phyloP scores from a whole-genome alignment of 2,113 vertebrate species.

The Pteruthius melanotis region DNA sequence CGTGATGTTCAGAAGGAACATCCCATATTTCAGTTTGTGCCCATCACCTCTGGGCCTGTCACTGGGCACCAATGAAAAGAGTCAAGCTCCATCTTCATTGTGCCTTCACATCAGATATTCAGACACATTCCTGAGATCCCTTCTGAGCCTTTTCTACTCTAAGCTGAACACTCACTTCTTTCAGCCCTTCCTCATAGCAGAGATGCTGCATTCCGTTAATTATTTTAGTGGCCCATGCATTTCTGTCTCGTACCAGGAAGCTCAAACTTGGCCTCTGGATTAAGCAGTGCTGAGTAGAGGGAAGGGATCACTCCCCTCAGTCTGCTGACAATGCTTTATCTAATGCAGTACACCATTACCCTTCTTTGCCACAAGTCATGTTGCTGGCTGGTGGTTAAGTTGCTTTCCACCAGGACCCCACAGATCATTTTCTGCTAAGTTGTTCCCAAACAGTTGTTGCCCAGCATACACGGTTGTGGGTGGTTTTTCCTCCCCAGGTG shows the following conservation, averaged over 20 bases:
- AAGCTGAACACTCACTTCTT: neutral
- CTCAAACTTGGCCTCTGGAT: neutral
- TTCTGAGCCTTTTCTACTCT: neutral
- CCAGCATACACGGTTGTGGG: neutral
- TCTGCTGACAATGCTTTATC: neutral
- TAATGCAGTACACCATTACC: neutral
- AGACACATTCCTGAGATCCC: neutral
- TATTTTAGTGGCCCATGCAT: neutral
- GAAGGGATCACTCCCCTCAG: neutral
- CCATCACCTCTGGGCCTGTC: neutral
- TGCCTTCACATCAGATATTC: neutral
- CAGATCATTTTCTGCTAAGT: neutral
- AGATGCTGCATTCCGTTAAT: neutral
- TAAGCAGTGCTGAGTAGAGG: neutral
- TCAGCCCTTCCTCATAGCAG: neutral
- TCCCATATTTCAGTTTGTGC: neutral
- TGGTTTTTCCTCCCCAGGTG: neutral
- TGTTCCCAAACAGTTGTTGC: neutral
- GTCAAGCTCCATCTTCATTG: neutral
- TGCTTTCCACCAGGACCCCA: neutral
- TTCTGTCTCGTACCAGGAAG: accelerated
- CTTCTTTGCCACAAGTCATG: accelerated
- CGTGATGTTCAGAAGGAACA: neutral
- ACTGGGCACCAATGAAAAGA: neutral
- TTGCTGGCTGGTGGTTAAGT: neutral